A percentile compares a stretch with the other conserved stretches of the same genome.
These are phyloP conservation scores for Drosophila melanosoma DNA, from an alignment of 2,888 invertebrate genomes.

Conservation along the genomic window DNA sequence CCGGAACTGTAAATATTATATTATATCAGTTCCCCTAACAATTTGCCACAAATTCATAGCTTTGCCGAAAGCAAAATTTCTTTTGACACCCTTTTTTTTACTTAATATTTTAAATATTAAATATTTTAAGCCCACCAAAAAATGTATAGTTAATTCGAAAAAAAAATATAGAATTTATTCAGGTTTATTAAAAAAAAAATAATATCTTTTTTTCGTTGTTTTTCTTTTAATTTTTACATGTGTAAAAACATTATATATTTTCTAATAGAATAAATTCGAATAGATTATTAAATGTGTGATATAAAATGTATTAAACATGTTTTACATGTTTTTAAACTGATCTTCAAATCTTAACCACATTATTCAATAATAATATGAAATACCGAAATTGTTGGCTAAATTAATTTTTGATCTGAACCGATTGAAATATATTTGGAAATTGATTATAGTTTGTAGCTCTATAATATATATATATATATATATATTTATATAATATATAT, in stretches of 20 bases:
- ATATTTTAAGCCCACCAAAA: no score
- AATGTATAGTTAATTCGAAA: no score
- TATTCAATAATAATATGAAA: neutral
- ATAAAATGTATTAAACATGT: no score
- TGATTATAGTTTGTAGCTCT: neutral
- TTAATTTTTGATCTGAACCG: neutral
- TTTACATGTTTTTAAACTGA: neutral
- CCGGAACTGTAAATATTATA: neutral
- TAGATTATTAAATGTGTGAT: no score
- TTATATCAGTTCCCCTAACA: neutral
- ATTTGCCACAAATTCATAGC: neutral
- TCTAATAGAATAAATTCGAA: no score
- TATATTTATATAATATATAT: no score
- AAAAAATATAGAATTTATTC: fast-evolving
- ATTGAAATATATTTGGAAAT: neutral
- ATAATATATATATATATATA: no score
- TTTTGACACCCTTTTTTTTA: neutral
- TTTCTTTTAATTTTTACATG: neutral
- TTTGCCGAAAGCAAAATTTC: neutral
- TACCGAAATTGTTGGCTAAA: neutral
- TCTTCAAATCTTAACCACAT: neutral
- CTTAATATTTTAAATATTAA: no score
- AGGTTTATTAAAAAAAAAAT: neutral
- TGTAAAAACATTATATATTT: neutral
- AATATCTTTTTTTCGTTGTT: no score